Base-by-base conservation (phyloP, 1,140 invertebrate genomes). In the Drosophila nigrodunni region DNA sequence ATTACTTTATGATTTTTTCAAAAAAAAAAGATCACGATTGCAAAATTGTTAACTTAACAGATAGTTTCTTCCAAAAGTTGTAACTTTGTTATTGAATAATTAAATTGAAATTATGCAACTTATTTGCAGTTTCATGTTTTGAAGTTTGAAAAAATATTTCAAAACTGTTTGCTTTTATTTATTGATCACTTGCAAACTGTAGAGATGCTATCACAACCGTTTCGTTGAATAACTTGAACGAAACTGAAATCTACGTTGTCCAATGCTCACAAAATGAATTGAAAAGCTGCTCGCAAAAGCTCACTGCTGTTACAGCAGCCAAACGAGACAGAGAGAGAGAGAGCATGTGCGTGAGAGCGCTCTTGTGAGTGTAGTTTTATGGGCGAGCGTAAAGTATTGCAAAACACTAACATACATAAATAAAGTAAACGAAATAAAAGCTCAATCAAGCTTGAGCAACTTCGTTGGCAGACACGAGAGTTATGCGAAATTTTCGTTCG, bases 401-500 rank as follows among this genome's bases (percentile, higher is more conserved):
- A 43, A 59, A 65, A 64, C 47, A 34, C 44, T 39, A 73, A 25
- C 25, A 25, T 25, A 25, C 25, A 25, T 25, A 25, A 25, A 25
- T 25, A 25, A 30, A 5, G 6, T 5, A 30, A 30, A 30, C 25
- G 25, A 30, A 30, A 30, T 30, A 30, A 30, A 72, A 47, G 75
- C 50, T 64, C 58, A 30, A 47, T 49, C 25, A 34, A 15, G n/a
- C 39, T 65, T 68, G 43, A 47, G 62, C 64, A 67, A 66, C 58
- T n/a, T 30, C 35, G 57, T 46, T 41, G 10, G 52, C 52, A 39
- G 43, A 30, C n/a, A 8, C 13, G 71, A 64, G 50, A 61, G 52
- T 58, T 77, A 82, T 82, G 79, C 71, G 82, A 87, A 82, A 82
- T 79, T 78, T 30, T 30, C 25, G 25, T 30, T 81, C 15, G 43